Evolutionary conservation across 2,888 invertebrate species (phyloP).

Genomic region (Polyommatus icarus): DNA sequence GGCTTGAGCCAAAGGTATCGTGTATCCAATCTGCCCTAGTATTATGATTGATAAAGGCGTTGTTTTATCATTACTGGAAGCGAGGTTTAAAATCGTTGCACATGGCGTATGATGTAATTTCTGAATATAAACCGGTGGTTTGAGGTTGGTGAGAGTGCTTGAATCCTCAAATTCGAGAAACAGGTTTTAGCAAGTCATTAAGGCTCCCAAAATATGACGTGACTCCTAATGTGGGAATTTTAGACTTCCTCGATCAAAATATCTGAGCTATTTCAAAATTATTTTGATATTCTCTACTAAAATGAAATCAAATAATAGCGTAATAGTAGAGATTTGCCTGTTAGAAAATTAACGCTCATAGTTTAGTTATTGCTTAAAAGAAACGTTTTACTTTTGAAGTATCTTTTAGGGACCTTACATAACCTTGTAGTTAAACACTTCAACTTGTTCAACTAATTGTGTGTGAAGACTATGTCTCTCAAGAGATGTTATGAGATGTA

Average conservation of each 20-base stretch:
- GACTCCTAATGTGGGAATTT: neutral
- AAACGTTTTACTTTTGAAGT: neutral
- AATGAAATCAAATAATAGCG: neutral
- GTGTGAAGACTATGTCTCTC: neutral
- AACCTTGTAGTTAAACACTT: conserved; percentile 1
- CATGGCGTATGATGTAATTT: neutral
- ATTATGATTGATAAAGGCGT: conserved; percentile 31
- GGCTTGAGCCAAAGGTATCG: conserved; percentile 59
- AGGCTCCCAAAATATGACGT: neutral
- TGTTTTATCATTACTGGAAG: neutral
- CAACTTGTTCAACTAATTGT: neutral
- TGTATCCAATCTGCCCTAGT: conserved; percentile 45
- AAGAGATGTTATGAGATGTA: conserved; percentile 8
- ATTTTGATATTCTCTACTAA: neutral
- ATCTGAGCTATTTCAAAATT: neutral
- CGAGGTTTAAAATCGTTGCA: neutral
- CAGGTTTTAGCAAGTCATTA: conserved; percentile 8
- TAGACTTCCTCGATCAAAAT: neutral
- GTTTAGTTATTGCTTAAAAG: neutral
- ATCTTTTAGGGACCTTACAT: neutral
- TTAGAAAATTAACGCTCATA: neutral
- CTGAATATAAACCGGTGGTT: neutral
- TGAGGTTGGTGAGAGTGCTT: neutral
- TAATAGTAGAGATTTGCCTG: neutral
- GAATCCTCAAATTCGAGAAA: neutral